A percentile compares a stretch with the other conserved stretches of the same genome.
phyloP scores from a whole-genome alignment of 2,113 vertebrate genomes.

The Toxotes chatareus region DNA sequence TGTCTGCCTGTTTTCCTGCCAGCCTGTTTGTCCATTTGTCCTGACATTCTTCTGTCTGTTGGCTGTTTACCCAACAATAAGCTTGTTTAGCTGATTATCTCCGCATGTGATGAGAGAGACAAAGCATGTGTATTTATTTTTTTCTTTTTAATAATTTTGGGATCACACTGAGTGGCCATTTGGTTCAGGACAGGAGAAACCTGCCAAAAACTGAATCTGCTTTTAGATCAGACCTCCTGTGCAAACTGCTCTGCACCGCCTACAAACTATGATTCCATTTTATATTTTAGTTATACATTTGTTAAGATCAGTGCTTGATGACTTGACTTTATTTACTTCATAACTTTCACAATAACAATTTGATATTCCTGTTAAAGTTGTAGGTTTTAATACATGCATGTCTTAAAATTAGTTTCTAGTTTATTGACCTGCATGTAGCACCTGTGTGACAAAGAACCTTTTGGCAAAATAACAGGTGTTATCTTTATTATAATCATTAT shows the following conservation, averaged over 20 bases:
- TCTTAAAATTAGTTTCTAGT: background rate
- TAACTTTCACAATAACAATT: background rate
- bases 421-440: too few relatives aligned
- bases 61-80: constrained; percentile 16
- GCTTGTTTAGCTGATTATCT: constrained; percentile 53
- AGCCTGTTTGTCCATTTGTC: constrained; percentile 11
- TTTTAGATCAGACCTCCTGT: background rate
- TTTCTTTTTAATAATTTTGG: constrained; percentile 49
- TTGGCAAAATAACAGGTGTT: background rate
- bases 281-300: background rate
- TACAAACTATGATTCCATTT: background rate
- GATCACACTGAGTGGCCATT: constrained; percentile 45
- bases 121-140: constrained; percentile 49
- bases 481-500: too few relatives aligned
- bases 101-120: constrained; percentile 52
- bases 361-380: background rate
- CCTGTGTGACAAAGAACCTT: too few relatives aligned
- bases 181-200: constrained; percentile 14
- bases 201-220: constrained; percentile 10
- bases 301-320: background rate
- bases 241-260: background rate
- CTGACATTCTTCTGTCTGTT: constrained; percentile 47
- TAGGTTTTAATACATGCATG: background rate
- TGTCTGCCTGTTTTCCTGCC: background rate
- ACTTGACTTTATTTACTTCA: background rate